Conservation (phyloP, 2,888 invertebrate species). For the Celastrina argiolus region DNA sequence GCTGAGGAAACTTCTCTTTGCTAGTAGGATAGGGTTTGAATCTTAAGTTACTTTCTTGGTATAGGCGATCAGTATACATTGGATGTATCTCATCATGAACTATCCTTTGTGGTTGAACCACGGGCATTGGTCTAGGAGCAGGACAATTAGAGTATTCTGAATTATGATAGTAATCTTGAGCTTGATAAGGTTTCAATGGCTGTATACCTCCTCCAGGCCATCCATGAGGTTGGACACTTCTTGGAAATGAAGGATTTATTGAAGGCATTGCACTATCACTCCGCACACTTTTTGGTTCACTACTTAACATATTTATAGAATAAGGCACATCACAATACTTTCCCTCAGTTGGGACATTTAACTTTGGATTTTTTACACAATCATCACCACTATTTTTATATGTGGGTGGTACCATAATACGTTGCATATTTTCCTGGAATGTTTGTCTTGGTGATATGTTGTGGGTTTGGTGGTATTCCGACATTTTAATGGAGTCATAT, state of each 20-base stretch:
- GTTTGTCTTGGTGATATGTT: conserved; percentile 76
- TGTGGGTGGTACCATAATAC: conserved; percentile 66
- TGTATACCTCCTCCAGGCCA: conserved; percentile 51
- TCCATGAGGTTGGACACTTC: conserved; percentile 54
- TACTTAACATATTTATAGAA: conserved; percentile 54
- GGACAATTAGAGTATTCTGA: conserved; percentile 59
- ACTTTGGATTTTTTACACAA: conserved; percentile 54
- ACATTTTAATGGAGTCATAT: conserved; percentile 55
- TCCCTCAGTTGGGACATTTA: conserved; percentile 53
- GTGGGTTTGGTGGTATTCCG: conserved; percentile 56
- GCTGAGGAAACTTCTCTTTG: conserved; percentile 61
- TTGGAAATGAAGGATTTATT: conserved; percentile 47
- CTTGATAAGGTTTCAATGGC: conserved; percentile 52
- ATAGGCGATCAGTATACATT: conserved; percentile 56
- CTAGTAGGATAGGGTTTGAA: conserved; percentile 65
- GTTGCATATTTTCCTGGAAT: conserved; percentile 75
- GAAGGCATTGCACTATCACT: conserved; percentile 58
- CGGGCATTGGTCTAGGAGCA: conserved; percentile 51
- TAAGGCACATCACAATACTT: conserved; percentile 76
- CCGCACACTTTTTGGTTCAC: conserved; percentile 61
- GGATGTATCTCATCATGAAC: conserved; percentile 55
- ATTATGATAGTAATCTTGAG: conserved; percentile 61
- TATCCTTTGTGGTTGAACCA: conserved; percentile 50
- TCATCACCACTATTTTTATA: conserved; percentile 59
- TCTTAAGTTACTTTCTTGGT: conserved; percentile 58